These are phyloP conservation scores for Poliocrania exsul DNA, from an alignment of 2,797 vertebrate genomes.

Conservation along the genomic window DNA sequence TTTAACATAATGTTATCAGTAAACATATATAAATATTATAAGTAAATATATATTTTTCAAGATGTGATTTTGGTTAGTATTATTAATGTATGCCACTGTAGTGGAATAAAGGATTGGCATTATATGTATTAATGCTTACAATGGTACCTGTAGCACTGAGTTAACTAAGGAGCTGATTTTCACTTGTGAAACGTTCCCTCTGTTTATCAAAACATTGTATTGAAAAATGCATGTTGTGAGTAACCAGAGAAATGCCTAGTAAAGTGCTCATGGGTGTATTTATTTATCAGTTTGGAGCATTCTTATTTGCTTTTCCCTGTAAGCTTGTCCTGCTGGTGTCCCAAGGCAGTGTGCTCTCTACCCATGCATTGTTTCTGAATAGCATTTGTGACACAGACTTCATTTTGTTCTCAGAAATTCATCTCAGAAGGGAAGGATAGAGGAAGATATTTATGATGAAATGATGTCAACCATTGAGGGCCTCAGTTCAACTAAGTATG, in stretches of 20 bases:
- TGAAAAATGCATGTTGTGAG: not conserved
- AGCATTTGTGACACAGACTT: not conserved
- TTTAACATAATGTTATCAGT: not conserved
- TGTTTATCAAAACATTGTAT: not conserved
- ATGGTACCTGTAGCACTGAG: not conserved
- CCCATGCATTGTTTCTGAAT: not conserved
- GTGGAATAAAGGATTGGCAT: not conserved
- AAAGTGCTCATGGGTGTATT: not conserved
- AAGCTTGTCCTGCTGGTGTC: not conserved
- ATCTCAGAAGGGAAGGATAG: slow-evolving; percentile 91
- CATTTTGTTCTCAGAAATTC: slow-evolving; percentile 80
- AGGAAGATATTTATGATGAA: slow-evolving; percentile 92
- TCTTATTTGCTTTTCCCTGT: not conserved
- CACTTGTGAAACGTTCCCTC: not conserved
- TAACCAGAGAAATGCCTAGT: not conserved
- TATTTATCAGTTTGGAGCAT: not conserved
- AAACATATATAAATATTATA: not conserved
- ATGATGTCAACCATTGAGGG: slow-evolving; percentile 96
- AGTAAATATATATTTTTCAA: not conserved
- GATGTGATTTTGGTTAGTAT: not conserved
- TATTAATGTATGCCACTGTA: not conserved
- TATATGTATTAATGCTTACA: not conserved
- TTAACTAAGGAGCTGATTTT: not conserved
- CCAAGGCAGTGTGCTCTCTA: not conserved
- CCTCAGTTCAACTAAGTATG: slow-evolving; percentile 90